Conservation (phyloP, 2,888 invertebrate species). For the Mactromeris polynyma region DNA sequence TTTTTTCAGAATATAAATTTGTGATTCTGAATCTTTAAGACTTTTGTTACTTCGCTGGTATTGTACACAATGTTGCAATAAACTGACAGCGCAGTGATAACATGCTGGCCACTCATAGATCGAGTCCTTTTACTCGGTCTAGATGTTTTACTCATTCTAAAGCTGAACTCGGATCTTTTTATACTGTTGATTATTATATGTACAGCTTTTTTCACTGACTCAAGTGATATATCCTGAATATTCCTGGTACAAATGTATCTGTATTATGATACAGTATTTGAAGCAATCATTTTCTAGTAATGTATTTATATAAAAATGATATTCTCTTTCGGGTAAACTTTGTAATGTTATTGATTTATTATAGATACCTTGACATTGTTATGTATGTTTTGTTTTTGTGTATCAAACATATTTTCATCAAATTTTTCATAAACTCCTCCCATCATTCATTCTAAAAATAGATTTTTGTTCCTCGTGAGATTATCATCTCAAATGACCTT, state of each 20-base stretch:
- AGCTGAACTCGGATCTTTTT: not conserved
- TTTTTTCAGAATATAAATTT: not conserved
- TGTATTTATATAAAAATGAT: not conserved
- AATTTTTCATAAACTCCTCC: not conserved
- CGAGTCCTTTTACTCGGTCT: not conserved
- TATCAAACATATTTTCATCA: not conserved
- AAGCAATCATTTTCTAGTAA: not conserved
- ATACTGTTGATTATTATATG: not conserved
- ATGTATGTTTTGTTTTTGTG: not conserved
- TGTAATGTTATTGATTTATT: not conserved
- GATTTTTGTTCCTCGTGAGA: not conserved
- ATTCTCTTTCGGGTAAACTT: not conserved
- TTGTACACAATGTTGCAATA: not conserved
- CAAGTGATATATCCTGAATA: not conserved
- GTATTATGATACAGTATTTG: not conserved
- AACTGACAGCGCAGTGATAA: not conserved
- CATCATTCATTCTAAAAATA: not conserved
- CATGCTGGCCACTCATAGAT: not conserved
- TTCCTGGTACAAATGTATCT: not conserved
- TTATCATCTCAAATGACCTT: conserved; percentile 14
- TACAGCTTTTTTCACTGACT: not conserved
- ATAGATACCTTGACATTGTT: not conserved
- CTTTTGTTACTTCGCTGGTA: not conserved
- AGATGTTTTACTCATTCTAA: not conserved
- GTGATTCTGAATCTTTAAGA: not conserved